Conservation (phyloP, 2,888 invertebrate species). For the Melinopterus prodromus region DNA sequence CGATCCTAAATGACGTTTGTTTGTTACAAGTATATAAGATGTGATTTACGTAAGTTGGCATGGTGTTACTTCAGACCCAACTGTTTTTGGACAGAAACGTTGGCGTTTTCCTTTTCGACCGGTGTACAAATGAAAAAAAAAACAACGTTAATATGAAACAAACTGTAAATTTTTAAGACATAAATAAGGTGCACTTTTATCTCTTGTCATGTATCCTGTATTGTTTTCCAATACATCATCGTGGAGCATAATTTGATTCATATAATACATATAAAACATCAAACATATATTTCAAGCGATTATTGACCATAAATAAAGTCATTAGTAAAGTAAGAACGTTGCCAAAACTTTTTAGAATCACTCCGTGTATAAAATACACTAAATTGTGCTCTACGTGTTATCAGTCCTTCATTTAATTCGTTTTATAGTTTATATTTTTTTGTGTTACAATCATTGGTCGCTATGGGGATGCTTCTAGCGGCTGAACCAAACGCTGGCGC, state of each 20-base stretch:
- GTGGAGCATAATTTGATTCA: not conserved
- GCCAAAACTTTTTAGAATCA: too few relatives aligned
- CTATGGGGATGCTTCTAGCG: not conserved
- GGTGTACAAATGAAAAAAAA: not conserved
- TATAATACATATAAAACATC: not conserved
- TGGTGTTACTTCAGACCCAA: constrained; percentile 4
- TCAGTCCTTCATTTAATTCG: not conserved
- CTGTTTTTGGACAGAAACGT: not conserved
- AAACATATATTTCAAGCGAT: not conserved
- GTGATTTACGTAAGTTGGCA: constrained; percentile 4
- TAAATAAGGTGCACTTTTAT: not conserved
- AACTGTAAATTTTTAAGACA: not conserved
- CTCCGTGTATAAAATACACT: too few relatives aligned
- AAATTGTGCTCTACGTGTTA: not conserved
- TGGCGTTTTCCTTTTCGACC: not conserved
- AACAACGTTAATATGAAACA: not conserved
- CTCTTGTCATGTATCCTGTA: not conserved
- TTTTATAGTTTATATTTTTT: not conserved
- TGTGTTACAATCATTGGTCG: not conserved
- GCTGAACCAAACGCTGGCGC: constrained; percentile 11
- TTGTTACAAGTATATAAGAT: not conserved
- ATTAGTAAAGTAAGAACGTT: too few relatives aligned
- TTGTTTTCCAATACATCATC: not conserved
- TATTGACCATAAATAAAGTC: not conserved
- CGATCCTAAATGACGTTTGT: not conserved